A percentile compares a stretch with the other conserved stretches of the same genome.
phyloP scores from a whole-genome alignment of 2,113 vertebrate species.

The Chlorodrepanis virens region DNA sequence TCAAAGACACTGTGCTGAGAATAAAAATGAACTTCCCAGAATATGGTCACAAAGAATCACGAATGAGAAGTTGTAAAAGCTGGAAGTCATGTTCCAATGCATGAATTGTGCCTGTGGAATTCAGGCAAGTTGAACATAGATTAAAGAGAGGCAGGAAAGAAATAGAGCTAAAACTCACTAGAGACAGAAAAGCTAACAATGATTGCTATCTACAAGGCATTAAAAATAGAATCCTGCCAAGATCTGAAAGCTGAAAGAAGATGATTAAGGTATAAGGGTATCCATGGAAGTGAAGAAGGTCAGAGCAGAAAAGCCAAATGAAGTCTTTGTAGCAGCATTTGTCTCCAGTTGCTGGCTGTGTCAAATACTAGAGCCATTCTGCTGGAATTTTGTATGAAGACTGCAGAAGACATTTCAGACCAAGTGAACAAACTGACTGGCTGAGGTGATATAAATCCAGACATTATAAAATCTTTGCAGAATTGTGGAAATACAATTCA shows the following conservation, averaged over 20 bases:
- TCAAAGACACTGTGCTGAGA: neutral
- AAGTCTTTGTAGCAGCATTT: neutral
- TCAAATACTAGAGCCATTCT: neutral
- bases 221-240: conserved; percentile 28
- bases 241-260: neutral
- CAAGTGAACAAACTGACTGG: neutral
- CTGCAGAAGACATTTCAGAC: neutral
- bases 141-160: neutral
- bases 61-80: neutral
- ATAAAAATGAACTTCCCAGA: neutral
- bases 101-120: neutral
- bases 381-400: neutral
- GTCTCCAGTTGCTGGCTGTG: neutral
- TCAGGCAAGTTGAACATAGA: neutral
- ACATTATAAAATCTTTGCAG: neutral
- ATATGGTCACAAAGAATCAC: neutral
- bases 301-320: neutral
- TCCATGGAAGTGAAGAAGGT: neutral
- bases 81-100: neutral
- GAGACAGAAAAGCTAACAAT: neutral
- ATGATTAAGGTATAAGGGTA: neutral
- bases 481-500: neutral
- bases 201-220: neutral
- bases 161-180: neutral
- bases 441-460: neutral